A percentile compares a stretch with the other conserved stretches of the same genome.
These are phyloP conservation scores for Callimorpha dominula DNA, from an alignment of 2,888 invertebrate genomes.

Conservation along the genomic window DNA sequence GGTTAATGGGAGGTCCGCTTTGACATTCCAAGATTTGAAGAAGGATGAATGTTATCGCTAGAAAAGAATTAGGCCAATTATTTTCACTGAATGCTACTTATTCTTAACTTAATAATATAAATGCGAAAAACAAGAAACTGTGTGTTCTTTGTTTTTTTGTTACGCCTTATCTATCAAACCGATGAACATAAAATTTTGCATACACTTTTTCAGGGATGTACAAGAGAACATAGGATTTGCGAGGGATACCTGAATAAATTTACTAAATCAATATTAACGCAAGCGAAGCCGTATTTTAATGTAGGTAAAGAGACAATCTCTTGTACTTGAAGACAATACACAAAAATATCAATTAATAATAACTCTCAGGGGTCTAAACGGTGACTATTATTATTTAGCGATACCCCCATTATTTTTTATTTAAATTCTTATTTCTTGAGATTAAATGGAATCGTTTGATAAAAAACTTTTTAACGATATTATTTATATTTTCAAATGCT, in stretches of 20 bases:
- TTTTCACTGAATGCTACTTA: neutral
- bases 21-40: conserved; percentile 60
- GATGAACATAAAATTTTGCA: neutral
- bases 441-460: neutral
- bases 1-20: conserved; percentile 52
- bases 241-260: too few relatives aligned
- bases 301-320: neutral
- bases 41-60: conserved; percentile 51
- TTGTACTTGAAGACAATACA: neutral
- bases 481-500: neutral
- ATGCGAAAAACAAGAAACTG: too few relatives aligned
- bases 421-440: neutral
- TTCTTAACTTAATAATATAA: neutral
- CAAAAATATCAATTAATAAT: too few relatives aligned
- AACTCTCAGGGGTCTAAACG: too few relatives aligned
- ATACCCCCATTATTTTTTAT: neutral
- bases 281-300: neutral
- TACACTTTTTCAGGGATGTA: too few relatives aligned
- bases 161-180: neutral
- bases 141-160: neutral
- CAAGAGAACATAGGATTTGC: too few relatives aligned
- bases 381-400: neutral
- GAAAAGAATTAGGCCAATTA: conserved; percentile 12
- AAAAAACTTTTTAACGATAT: neutral
- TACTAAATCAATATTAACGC: neutral